Percentiles rank a stretch among this genome's conserved stretches.
phyloP scores from a whole-genome alignment of 2,888 invertebrate genomes.

The Perdita meconis region DNA sequence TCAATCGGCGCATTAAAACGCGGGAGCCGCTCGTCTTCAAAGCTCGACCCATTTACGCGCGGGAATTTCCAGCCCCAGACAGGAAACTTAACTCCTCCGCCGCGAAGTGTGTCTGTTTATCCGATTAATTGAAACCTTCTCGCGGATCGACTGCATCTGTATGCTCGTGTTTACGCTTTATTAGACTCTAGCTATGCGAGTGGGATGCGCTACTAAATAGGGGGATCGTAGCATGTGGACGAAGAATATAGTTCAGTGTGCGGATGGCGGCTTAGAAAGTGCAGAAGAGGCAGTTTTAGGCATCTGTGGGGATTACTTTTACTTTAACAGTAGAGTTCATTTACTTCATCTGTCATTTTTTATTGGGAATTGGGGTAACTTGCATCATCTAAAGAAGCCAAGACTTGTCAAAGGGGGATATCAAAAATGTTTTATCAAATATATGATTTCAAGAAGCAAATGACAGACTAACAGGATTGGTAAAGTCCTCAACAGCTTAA shows the following conservation, averaged over 20 bases:
- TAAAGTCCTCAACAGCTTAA: too few species aligned
- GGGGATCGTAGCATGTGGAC: not conserved
- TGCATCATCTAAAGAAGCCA: too few species aligned
- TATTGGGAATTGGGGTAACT: too few species aligned
- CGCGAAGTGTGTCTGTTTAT: conserved; percentile 31
- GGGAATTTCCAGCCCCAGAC: conserved; percentile 31
- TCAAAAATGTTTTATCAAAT: too few species aligned
- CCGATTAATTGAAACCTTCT: conserved; percentile 55
- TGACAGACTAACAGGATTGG: too few species aligned
- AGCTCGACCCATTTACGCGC: conserved; percentile 51
- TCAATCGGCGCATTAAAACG: conserved; percentile 51
- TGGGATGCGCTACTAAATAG: not conserved
- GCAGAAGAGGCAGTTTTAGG: too few species aligned
- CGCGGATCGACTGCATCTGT: conserved; percentile 38
- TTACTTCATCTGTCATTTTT: too few species aligned
- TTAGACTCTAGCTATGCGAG: not conserved
- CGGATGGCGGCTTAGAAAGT: too few species aligned
- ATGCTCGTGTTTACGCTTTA: conserved; percentile 19
- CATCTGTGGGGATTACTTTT: too few species aligned
- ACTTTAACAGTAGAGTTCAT: too few species aligned
- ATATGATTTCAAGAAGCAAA: too few species aligned
- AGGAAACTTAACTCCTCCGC: conserved; percentile 37
- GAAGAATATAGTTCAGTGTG: not conserved
- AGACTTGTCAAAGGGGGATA: too few species aligned
- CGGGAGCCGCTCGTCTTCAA: conserved; percentile 39